Percentiles rank a stretch among this genome's conserved stretches.
These are phyloP conservation scores for Erpornis zantholeuca DNA, from an alignment of 2,113 vertebrate genomes.

Conservation along the genomic window DNA sequence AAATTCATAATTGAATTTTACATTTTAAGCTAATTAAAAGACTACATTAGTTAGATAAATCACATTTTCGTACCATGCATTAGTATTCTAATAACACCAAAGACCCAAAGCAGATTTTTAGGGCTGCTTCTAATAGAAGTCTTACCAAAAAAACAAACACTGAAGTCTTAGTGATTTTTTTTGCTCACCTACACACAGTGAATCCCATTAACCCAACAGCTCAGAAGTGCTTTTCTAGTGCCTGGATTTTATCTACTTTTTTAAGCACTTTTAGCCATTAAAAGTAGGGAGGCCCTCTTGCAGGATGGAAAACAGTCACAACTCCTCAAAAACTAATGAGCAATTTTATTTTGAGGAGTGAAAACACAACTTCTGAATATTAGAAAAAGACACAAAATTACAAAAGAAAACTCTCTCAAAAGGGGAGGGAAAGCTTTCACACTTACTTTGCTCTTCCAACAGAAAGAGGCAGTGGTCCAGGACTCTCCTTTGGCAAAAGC, in stretches of 20 bases:
- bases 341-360: background rate
- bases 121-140: background rate
- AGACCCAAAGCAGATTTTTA: background rate
- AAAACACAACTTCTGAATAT: background rate
- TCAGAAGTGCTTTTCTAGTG: background rate
- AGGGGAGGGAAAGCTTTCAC: background rate
- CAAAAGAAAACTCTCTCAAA: background rate
- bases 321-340: background rate
- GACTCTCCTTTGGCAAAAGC: constrained; percentile 37
- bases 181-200: background rate
- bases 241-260: background rate
- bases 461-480: constrained; percentile 74
- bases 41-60: background rate
- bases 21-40: background rate
- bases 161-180: background rate
- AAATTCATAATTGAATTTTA: background rate
- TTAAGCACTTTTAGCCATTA: background rate
- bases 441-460: constrained; percentile 87
- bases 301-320: background rate
- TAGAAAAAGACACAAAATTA: background rate
- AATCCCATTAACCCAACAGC: background rate
- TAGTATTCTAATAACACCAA: background rate
- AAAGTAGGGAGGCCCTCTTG: background rate
- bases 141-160: background rate
- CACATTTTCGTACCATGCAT: background rate